Evolutionary conservation across 1,140 invertebrate species (phyloP).

Genomic region (Drosophila simulans): DNA sequence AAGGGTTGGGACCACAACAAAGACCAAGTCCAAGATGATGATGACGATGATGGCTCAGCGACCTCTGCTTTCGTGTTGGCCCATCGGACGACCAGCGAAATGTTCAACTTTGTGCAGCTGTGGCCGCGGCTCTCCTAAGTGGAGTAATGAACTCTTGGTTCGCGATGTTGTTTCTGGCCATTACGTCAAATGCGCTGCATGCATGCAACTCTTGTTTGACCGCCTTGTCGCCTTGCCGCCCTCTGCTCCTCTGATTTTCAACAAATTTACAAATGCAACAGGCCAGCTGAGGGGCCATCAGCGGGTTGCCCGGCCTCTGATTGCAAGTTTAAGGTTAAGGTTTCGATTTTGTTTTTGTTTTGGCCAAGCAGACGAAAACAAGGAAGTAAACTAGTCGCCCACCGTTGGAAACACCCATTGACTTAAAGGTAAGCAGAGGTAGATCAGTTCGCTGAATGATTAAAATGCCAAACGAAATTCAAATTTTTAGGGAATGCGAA

Average conservation of each 20-base stretch:
- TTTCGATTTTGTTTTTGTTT: constrained; percentile 72
- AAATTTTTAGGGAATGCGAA: not conserved
- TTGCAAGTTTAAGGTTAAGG: constrained; percentile 79
- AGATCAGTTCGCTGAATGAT: constrained; percentile 8
- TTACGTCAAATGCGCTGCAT: constrained; percentile 60
- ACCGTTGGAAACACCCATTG: constrained; percentile 35
- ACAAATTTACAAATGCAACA: constrained; percentile 65
- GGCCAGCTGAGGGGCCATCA: constrained; percentile 7
- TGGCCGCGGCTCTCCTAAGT: constrained; percentile 61
- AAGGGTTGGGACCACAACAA: constrained; percentile 16
- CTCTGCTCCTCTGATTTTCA: constrained; percentile 51
- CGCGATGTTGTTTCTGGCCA: constrained; percentile 30
- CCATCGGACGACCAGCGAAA: constrained; percentile 5
- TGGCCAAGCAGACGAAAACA: constrained; percentile 42
- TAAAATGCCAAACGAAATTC: not conserved
- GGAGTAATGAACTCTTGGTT: constrained; percentile 78
- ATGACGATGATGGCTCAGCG: constrained; percentile 63
- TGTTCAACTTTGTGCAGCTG: constrained; percentile 75
- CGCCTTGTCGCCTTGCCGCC: constrained; percentile 8
- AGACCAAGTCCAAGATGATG: constrained; percentile 36
- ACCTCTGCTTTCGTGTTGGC: constrained; percentile 52
- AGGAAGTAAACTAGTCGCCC: constrained; percentile 66
- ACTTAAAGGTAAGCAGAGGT: not conserved
- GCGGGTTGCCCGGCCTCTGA: constrained; percentile 30
- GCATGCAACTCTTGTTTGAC: constrained; percentile 54